phyloP scores from a whole-genome alignment of 2,797 vertebrate species.

The Allobates femoralis region DNA sequence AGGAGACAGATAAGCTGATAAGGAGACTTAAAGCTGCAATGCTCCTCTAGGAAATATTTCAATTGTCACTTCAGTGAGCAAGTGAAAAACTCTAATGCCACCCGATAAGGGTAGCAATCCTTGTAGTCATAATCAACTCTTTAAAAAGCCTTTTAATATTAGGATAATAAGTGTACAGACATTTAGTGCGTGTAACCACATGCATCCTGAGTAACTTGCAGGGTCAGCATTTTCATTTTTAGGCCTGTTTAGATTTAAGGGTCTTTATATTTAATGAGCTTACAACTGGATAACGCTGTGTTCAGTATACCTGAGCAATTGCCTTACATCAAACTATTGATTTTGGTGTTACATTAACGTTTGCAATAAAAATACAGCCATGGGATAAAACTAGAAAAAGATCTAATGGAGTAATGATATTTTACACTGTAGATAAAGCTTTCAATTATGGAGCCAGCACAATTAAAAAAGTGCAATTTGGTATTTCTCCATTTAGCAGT shows the following conservation, averaged over 20 bases:
- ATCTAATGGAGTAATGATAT: constrained; percentile 38
- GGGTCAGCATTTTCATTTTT: background rate
- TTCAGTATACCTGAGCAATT: constrained; percentile 16
- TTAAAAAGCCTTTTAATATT: too few species aligned
- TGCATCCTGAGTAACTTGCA: background rate
- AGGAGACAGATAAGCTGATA: too few species aligned
- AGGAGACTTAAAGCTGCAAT: too few species aligned
- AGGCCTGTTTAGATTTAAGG: background rate
- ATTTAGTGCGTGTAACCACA: background rate
- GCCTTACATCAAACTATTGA: constrained; percentile 21
- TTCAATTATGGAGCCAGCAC: constrained; percentile 52
- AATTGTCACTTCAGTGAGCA: too few species aligned
- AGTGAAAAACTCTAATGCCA: too few species aligned
- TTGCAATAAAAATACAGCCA: constrained; percentile 28
- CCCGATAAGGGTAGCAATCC: too few species aligned
- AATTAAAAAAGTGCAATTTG: constrained; percentile 51
- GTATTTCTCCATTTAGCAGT: constrained; percentile 53
- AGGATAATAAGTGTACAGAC: background rate
- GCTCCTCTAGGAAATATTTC: too few species aligned
- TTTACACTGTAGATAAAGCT: constrained; percentile 43
- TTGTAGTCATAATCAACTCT: too few species aligned
- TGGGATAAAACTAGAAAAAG: constrained; percentile 1
- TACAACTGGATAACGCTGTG: constrained; percentile 1
- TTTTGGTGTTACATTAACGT: constrained; percentile 33
- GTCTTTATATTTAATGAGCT: constrained; percentile 4